These are phyloP conservation scores for Dendrocincla fuliginosa DNA, from an alignment of 2,797 vertebrate genomes.

Conservation along the genomic window DNA sequence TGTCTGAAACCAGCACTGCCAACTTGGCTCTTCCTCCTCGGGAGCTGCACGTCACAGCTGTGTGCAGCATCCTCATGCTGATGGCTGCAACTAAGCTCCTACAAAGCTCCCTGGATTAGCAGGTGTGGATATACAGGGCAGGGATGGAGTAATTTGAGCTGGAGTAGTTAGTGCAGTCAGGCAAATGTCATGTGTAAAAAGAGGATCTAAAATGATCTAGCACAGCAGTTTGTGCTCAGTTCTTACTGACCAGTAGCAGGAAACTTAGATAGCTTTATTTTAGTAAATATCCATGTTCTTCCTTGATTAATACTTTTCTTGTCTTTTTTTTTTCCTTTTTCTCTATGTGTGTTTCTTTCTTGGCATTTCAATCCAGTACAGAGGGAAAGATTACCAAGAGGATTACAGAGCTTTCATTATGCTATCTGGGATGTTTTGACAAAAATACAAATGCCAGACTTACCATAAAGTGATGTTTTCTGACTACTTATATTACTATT, in stretches of 20 bases:
- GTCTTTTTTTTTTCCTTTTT: fast-evolving
- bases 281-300: neutral
- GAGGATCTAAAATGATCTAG: neutral
- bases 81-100: slow-evolving; percentile 22
- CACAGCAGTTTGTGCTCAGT: neutral
- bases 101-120: slow-evolving; percentile 49
- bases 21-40: neutral
- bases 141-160: slow-evolving; percentile 13
- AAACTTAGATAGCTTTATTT: neutral
- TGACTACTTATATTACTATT: neutral
- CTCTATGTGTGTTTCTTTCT: neutral
- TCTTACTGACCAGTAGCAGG: neutral
- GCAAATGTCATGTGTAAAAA: slow-evolving; percentile 56
- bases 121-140: slow-evolving; percentile 3
- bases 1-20: neutral
- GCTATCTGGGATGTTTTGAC: neutral
- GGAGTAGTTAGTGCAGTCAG: slow-evolving; percentile 15
- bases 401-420: neutral
- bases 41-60: neutral
- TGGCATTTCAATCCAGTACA: neutral
- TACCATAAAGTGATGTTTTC: neutral
- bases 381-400: neutral
- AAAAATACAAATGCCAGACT: neutral
- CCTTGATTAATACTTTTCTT: neutral
- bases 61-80: neutral